Base-by-base conservation (phyloP, 2,113 vertebrate species). In the Engystomops pustulosus region DNA sequence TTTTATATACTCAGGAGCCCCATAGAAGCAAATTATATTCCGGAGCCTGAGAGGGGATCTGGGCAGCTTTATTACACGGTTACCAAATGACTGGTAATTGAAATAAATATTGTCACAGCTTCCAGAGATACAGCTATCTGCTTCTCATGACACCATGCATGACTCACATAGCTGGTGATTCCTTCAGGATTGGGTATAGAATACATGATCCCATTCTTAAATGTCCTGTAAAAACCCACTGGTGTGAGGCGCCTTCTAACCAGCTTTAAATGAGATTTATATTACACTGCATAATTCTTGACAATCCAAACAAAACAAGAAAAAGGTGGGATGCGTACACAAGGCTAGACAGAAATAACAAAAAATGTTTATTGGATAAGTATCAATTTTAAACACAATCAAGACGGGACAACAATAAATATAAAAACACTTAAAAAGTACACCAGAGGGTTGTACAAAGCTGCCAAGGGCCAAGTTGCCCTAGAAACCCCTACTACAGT, bases 1-100 rank as follows among this genome's bases (percentile, higher is more conserved):
- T 83, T 83, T 84, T 25, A 78, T 3, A 34, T 85, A 87, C 89
- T 85, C 87, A 76, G 34, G 78, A 53, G 81, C 32, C 49, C 82
- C 30, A 79, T 70, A 76, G 41, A 62, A 79, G 84, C 83, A 69
- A 83, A 86, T 86, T 80, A 86, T 67, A 75, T 49, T 83, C 65
- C 77, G 23, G 76, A 69, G 79, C 85, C 83, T 49, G 82, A 9
- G 87, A 60, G 47, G 83, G 45, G 65, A 69, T 27, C 67, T 51
- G 49, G 74, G 47, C 45, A 70, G 75, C 45, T 70, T 85, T 85
- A 85, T 55, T 70, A 58, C 47, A 79, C 51, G 23, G 30, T 68
- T 34, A 65, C 45, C 58, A 67, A 79, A 85, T 3, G 55, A 60
- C n/a, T 53, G 41, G 49, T 82, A 82, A 72, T 82, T 55, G 49